Percentiles rank a stretch among this genome's conserved stretches.
phyloP scores from a whole-genome alignment of 2,888 invertebrate species.

The Chymomyza caudatula region DNA sequence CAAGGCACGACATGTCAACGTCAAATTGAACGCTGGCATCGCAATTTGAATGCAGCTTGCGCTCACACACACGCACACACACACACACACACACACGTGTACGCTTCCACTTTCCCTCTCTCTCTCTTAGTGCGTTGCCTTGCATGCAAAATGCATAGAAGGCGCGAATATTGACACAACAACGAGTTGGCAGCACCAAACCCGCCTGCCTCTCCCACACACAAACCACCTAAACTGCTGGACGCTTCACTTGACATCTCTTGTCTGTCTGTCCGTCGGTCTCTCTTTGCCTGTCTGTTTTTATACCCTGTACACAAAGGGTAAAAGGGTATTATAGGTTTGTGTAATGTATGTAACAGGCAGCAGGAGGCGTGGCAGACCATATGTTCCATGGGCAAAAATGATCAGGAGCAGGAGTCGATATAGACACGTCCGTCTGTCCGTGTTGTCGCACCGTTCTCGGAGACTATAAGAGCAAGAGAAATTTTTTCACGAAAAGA shows the following conservation, averaged over 20 bases:
- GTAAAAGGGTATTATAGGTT: no score
- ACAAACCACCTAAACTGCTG: background rate
- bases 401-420: no score
- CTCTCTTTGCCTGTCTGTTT: background rate
- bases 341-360: no score
- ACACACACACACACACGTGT: background rate
- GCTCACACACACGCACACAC: background rate
- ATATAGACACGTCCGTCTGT: no score
- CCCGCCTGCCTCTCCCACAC: background rate
- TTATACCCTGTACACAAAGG: no score
- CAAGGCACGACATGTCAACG: constrained; percentile 10
- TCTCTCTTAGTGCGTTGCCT: constrained; percentile 1
- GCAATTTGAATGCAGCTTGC: background rate
- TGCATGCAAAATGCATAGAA: constrained; percentile 29
- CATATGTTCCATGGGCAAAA: no score
- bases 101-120: background rate
- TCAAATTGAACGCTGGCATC: background rate
- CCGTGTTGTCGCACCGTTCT: no score
- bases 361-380: no score
- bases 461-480: no score
- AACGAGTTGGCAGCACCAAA: constrained; percentile 2
- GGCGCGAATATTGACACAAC: constrained; percentile 21
- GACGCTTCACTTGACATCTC: background rate
- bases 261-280: background rate
- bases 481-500: no score